Evolutionary conservation across 1,140 invertebrate species (phyloP).

Genomic region (Euborellia annulipes): DNA sequence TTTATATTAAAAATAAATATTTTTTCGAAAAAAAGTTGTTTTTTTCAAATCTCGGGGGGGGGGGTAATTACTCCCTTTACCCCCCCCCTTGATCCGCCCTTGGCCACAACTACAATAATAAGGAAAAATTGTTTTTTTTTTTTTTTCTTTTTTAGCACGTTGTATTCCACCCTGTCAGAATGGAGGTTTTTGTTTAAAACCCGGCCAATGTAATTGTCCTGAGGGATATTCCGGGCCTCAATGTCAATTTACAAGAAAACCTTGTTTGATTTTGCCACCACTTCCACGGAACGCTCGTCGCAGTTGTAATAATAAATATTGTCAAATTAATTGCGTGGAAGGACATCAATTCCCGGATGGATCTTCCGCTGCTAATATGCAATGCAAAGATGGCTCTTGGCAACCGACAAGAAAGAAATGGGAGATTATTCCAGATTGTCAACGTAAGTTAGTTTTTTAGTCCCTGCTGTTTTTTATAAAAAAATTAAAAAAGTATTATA

Average conservation of each 20-base stretch:
- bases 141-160: conserved; percentile 35
- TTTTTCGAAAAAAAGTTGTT: no score
- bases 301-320: conserved; percentile 48
- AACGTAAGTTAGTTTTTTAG: conserved; percentile 33
- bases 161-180: conserved; percentile 61
- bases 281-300: conserved; percentile 44
- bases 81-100: no score
- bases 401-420: conserved; percentile 37
- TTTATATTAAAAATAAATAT: no score
- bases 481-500: no score
- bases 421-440: conserved; percentile 42
- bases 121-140: conserved; percentile 13
- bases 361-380: conserved; percentile 37
- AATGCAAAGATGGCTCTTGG: conserved; percentile 48
- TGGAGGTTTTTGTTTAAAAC: conserved; percentile 54
- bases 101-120: no score
- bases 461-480: no score
- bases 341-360: conserved; percentile 52
- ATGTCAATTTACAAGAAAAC: conserved; percentile 56
- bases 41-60: no score
- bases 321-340: conserved; percentile 41
- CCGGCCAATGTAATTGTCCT: conserved; percentile 53
- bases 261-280: conserved; percentile 46
- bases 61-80: no score
- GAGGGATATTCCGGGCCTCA: conserved; percentile 51